Evolutionary conservation across 2,113 vertebrate genomes (phyloP), one percentile per base, ranked within the genome.

Genomic region (Lanius collurio): DNA sequence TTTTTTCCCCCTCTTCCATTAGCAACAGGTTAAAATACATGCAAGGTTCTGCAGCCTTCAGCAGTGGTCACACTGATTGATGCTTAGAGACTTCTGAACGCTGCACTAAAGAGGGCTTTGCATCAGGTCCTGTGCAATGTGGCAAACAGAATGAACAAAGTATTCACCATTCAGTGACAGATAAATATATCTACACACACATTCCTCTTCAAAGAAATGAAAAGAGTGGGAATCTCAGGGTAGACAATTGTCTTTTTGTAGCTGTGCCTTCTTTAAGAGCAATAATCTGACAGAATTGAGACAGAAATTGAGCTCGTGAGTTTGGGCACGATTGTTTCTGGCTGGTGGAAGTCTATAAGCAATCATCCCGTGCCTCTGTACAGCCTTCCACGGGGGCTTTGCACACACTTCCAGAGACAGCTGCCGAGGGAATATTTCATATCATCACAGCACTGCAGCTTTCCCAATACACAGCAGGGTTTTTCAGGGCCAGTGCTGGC

Each of bases 181-280:
- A 35, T 5, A 13, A 5, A n/a, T 24, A 41, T 3, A 49, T 15
- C 26, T 4, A 19, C 1, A 22, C 0, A 33, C 1, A 27, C 7
- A 22, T 4, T 7, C 3, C 10, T 50, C 65, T 73, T 84, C 23
- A 62, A 65, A 88, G 33, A 73, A 24, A 37, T 47, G 13, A 21
- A 47, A 22, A 65, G 37, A 26, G 22, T 82, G 67, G 49, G 39
- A 67, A 60, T 77, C 70, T 83, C 55, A 55, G 59, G 67, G 33
- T 49, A 76, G 75, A 19, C 24, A n/a, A 5, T n/a, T 20, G 42
- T 73, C 13, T 62, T 75, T 89, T 50, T 20, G 50, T 69, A 33
- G 28, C 57, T 46, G 20, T 59, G 3, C 47, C 46, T 80, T 46
- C 70, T 86, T 63, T 46, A 59, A 10, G n/a, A 62, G 80, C 44